Conservation (phyloP, 2,797 vertebrate species). For the Rhynchotus rufescens region DNA sequence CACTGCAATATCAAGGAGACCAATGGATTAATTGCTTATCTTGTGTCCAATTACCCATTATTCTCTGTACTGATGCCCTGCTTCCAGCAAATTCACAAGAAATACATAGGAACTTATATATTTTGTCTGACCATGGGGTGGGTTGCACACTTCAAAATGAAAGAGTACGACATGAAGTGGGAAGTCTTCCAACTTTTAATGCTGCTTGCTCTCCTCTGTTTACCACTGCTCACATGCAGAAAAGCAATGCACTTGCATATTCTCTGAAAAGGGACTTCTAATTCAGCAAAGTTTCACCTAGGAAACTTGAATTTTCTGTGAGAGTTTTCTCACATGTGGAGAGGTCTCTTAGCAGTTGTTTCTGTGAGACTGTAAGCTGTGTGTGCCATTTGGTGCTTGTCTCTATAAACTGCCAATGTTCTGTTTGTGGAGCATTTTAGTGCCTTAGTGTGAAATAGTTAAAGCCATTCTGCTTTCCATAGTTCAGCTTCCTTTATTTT, state of each 20-base stretch:
- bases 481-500: slow-evolving; percentile 17
- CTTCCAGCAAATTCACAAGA: background rate
- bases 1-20: background rate
- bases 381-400: background rate
- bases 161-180: background rate
- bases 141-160: background rate
- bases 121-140: background rate
- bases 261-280: background rate
- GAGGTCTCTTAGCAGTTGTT: background rate
- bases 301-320: slow-evolving; percentile 3
- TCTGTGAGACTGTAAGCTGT: background rate
- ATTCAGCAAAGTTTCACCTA: background rate
- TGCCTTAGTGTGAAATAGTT: background rate
- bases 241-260: slow-evolving; percentile 11
- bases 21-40: background rate
- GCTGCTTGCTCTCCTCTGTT: background rate
- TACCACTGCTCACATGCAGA: background rate
- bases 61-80: background rate
- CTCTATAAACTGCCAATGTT: background rate
- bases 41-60: background rate
- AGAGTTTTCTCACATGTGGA: background rate
- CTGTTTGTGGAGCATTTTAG: background rate
- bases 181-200: background rate
- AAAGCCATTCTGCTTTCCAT: background rate
- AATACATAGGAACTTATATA: background rate